phyloP scores from a whole-genome alignment of 2,888 invertebrate species.

The Latrodectus hesperus region DNA sequence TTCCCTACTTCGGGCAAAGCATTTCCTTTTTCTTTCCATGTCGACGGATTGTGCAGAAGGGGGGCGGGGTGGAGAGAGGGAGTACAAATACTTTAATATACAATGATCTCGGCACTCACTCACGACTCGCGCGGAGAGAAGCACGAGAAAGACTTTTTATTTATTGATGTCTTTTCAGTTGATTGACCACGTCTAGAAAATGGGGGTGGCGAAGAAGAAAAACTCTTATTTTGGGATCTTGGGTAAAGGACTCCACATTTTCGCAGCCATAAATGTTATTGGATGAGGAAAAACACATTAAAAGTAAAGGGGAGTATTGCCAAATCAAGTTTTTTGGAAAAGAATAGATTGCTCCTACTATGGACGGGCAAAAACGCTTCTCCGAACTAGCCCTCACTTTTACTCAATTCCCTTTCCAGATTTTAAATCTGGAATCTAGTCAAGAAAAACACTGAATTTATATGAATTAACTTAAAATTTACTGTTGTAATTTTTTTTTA shows the following conservation, averaged over 20 bases:
- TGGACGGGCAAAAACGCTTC: too few relatives aligned
- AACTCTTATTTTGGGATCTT: too few relatives aligned
- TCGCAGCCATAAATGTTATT: background rate
- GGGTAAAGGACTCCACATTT: too few relatives aligned
- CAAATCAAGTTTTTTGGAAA: background rate
- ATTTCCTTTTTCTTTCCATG: background rate
- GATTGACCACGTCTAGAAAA: conserved; percentile 39
- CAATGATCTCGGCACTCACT: background rate
- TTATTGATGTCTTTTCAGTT: conserved; percentile 38
- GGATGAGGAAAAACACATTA: background rate
- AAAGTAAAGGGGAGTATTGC: background rate
- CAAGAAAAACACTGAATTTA: too few relatives aligned
- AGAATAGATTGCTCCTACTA: too few relatives aligned
- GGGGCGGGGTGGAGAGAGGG: background rate
- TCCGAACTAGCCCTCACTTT: too few relatives aligned
- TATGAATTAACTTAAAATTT: too few relatives aligned
- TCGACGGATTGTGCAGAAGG: background rate
- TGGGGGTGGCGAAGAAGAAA: background rate
- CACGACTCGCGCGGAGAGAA: background rate
- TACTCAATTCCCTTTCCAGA: too few relatives aligned
- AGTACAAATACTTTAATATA: too few relatives aligned
- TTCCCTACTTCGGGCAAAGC: too few relatives aligned
- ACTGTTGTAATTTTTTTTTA: too few relatives aligned
- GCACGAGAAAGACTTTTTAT: conserved; percentile 11
- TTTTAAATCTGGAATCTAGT: too few relatives aligned